Conservation (phyloP, 2,113 vertebrate genomes). For the Thinocorus orbignyianus region DNA sequence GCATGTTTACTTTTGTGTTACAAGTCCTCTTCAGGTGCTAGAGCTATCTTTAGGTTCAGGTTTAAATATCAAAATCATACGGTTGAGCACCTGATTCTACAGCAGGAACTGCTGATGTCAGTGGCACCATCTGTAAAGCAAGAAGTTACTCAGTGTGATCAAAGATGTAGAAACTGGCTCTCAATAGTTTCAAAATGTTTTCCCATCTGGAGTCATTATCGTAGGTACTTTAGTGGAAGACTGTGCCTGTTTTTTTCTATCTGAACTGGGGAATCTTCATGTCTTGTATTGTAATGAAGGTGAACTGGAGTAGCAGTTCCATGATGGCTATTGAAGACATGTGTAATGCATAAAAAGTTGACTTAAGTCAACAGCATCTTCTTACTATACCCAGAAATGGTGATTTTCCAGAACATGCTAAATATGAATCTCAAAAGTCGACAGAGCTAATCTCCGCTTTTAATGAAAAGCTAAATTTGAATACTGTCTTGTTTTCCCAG, state of each 20-base stretch:
- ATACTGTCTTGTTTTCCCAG: neutral
- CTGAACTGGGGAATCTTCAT: neutral
- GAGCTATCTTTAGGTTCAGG: neutral
- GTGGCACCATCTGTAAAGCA: neutral
- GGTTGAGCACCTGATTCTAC: neutral
- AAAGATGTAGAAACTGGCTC: constrained; percentile 1
- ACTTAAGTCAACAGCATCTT: neutral
- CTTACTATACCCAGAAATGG: neutral
- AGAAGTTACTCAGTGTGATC: constrained; percentile 7
- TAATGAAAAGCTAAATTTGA: neutral
- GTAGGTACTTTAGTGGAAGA: neutral
- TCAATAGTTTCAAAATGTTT: constrained; percentile 18
- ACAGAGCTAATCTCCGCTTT: neutral
- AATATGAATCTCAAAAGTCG: neutral
- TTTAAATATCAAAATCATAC: neutral
- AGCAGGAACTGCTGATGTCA: neutral
- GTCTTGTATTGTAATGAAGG: neutral
- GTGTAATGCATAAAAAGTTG: neutral
- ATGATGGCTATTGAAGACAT: neutral
- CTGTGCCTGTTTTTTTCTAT: neutral
- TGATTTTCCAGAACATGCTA: neutral
- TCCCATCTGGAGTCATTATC: neutral
- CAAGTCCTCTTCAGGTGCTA: neutral
- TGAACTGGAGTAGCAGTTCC: neutral
- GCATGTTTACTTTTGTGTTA: neutral